These are phyloP conservation scores for Sesamia inferens DNA, from an alignment of 2,888 invertebrate genomes.

Conservation along the genomic window DNA sequence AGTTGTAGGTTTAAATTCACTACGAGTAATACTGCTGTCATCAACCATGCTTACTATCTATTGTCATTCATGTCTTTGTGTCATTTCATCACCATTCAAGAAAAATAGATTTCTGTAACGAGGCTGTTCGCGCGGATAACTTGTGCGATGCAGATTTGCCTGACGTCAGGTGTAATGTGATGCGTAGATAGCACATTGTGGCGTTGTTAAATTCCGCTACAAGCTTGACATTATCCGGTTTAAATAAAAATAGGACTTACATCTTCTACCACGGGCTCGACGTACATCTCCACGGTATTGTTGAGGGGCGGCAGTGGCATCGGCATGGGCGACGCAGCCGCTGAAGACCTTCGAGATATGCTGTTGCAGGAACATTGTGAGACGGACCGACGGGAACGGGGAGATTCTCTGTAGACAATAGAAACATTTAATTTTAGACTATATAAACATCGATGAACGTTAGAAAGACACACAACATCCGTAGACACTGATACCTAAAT, in stretches of 20 bases:
- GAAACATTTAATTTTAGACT: not conserved
- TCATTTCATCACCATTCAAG: not conserved
- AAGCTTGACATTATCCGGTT: not conserved
- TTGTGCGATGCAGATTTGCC: not conserved
- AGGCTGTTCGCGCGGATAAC: too few relatives aligned
- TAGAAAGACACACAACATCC: not conserved
- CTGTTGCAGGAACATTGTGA: constrained; percentile 89
- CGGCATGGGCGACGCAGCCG: constrained; percentile 81
- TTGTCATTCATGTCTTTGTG: too few relatives aligned
- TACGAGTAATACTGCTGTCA: too few relatives aligned
- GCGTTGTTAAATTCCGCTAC: not conserved
- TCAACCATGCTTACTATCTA: too few relatives aligned
- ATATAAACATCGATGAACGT: not conserved
- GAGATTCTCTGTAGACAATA: constrained; percentile 84
- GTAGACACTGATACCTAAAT: not conserved
- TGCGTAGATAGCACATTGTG: not conserved
- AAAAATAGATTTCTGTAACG: not conserved
- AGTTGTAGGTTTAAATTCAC: too few relatives aligned
- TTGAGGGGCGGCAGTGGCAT: constrained; percentile 85
- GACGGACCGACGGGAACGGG: constrained; percentile 87
- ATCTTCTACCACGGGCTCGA: constrained; percentile 88
- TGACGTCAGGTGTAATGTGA: not conserved
- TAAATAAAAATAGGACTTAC: constrained; percentile 75
- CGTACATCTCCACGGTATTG: constrained; percentile 89
- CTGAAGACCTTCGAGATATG: constrained; percentile 83